phyloP scores from a whole-genome alignment of 2,888 invertebrate species.

The Drosophila ezoana region DNA sequence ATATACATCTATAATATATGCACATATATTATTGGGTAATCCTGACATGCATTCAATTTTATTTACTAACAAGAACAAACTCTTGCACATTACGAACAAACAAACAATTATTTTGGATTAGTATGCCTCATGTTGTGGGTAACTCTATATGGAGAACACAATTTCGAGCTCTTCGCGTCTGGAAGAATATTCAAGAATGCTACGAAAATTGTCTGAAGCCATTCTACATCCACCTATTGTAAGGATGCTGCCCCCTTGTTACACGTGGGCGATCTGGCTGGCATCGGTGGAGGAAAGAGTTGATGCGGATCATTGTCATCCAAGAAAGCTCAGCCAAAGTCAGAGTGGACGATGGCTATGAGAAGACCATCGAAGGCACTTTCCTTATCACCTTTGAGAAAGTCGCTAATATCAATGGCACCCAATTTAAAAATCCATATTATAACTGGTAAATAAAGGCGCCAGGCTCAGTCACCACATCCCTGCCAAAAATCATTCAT shows the following conservation, averaged over 20 bases:
- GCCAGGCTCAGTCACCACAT: constrained; percentile 25
- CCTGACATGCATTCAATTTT: constrained; percentile 20
- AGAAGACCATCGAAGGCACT: constrained; percentile 59
- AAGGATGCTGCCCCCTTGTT: background rate
- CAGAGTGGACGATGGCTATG: constrained; percentile 46
- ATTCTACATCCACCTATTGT: constrained; percentile 7
- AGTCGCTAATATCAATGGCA: constrained; percentile 57
- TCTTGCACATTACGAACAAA: constrained; percentile 12
- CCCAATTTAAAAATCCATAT: constrained; percentile 15
- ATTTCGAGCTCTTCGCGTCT: constrained; percentile 7
- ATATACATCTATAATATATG: constrained; percentile 14
- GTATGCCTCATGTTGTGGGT: background rate
- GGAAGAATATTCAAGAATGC: background rate
- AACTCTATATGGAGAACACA: constrained; percentile 2
- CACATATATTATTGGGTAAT: constrained; percentile 29
- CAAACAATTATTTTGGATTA: constrained; percentile 1
- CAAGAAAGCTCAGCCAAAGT: constrained; percentile 32
- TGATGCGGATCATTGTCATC: constrained; percentile 23
- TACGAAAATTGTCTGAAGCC: constrained; percentile 1
- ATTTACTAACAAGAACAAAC: constrained; percentile 8
- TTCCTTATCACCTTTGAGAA: constrained; percentile 56
- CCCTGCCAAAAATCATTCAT: constrained; percentile 1
- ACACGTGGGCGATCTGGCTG: constrained; percentile 16
- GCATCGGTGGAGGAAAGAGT: constrained; percentile 22
- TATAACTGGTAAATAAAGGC: constrained; percentile 16